These are phyloP conservation scores for Parazoanthus atlanticus DNA, from an alignment of 92 coral and sea anemone genomes.

Conservation along the genomic window DNA sequence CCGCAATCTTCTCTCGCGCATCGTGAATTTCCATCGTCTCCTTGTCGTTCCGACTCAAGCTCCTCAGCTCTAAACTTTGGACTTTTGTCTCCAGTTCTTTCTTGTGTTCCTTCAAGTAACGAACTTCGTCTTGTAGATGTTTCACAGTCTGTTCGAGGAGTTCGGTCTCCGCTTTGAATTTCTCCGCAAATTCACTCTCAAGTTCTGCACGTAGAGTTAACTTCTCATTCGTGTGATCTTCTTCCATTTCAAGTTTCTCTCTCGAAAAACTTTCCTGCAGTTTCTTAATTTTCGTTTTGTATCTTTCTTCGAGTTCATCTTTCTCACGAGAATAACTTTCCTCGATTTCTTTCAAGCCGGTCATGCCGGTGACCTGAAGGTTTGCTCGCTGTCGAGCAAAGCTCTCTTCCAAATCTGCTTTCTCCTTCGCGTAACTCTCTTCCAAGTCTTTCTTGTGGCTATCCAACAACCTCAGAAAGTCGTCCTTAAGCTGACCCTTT, in stretches of 20 bases:
- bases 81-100: conserved; percentile 86
- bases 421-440: conserved; percentile 74
- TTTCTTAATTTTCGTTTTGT: conserved; percentile 83
- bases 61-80: conserved; percentile 82
- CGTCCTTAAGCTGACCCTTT: conserved; percentile 95
- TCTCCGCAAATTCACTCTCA: conserved; percentile 74
- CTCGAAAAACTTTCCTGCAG: conserved; percentile 79
- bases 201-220: conserved; percentile 73
- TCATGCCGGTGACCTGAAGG: conserved; percentile 73
- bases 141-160: conserved; percentile 72
- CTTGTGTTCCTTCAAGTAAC: conserved; percentile 87
- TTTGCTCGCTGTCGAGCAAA: conserved; percentile 78
- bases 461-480: conserved; percentile 78
- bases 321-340: conserved; percentile 79
- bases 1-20: conserved; percentile 77
- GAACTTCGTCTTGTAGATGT: conserved; percentile 81
- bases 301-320: conserved; percentile 83
- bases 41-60: conserved; percentile 70
- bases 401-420: conserved; percentile 79
- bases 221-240: conserved; percentile 73
- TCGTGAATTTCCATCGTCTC: conserved; percentile 75
- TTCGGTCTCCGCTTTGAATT: conserved; percentile 76
- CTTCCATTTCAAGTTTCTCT: conserved; percentile 79
- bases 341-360: conserved; percentile 75
- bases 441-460: conserved; percentile 89